Conservation (phyloP, 2,888 invertebrate genomes). For the Minunthozetes semirufus region DNA sequence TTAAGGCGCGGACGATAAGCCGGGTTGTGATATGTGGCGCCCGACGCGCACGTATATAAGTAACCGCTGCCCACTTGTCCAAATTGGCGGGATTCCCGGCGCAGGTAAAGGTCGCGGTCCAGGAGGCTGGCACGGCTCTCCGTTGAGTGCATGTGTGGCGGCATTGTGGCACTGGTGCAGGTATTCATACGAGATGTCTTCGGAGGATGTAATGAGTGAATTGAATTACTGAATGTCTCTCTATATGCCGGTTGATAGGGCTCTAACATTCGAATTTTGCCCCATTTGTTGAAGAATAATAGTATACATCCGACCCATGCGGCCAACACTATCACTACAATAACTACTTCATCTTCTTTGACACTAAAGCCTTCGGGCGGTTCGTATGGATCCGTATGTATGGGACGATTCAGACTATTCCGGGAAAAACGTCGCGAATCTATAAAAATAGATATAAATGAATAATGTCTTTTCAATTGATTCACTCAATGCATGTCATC, state of each 20-base stretch:
- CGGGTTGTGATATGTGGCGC: constrained; percentile 31
- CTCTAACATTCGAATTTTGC: constrained; percentile 84
- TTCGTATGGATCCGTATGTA: constrained; percentile 36
- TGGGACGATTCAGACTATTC: constrained; percentile 33
- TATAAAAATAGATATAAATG: background rate
- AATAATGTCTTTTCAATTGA: background rate
- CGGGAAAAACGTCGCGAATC: constrained; percentile 34
- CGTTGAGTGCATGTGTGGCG: constrained; percentile 44
- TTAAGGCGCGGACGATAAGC: constrained; percentile 60
- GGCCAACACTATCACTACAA: constrained; percentile 73
- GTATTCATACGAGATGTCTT: constrained; percentile 55
- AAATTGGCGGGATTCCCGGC: constrained; percentile 52
- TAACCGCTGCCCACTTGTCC: constrained; percentile 47
- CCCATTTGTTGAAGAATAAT: constrained; percentile 88
- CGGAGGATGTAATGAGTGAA: constrained; percentile 47
- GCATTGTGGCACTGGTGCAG: constrained; percentile 44
- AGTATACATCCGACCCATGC: constrained; percentile 84
- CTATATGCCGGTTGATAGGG: constrained; percentile 85
- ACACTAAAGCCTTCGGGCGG: constrained; percentile 49
- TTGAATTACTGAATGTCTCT: constrained; percentile 62
- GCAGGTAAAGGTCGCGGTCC: constrained; percentile 61
- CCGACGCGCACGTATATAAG: constrained; percentile 30
- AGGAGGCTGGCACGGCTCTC: constrained; percentile 33
- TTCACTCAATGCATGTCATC: background rate
- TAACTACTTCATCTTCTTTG: constrained; percentile 73